Evolutionary conservation across 2,797 vertebrate genomes (phyloP).

Genomic region (Alcedo atthis): DNA sequence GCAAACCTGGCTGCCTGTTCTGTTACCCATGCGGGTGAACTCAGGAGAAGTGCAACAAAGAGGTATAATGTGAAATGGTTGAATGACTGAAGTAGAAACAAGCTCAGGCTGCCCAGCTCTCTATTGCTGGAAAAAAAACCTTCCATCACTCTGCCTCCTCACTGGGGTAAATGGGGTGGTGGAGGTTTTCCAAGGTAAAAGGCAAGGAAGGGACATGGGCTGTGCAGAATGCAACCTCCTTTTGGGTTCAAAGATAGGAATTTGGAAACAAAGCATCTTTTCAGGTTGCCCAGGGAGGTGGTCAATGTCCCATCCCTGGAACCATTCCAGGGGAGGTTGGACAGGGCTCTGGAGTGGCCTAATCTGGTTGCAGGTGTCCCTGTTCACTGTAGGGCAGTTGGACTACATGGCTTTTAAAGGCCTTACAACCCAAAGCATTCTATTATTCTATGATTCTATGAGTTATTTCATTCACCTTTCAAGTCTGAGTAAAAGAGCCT

Average conservation of each 20-base stretch:
- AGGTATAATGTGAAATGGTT: neutral
- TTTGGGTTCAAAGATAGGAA: neutral
- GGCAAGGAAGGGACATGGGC: neutral
- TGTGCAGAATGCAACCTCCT: neutral
- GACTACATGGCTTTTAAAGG: neutral
- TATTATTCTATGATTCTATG: neutral
- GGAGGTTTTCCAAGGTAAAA: neutral
- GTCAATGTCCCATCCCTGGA: neutral
- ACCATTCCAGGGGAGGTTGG: neutral
- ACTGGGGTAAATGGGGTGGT: neutral
- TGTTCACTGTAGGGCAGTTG: neutral
- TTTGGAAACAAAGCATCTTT: neutral
- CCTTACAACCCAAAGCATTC: neutral
- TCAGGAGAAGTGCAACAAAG: neutral
- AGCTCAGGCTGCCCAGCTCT: neutral
- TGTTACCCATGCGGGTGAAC: neutral
- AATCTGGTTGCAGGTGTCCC: neutral
- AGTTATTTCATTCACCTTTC: neutral
- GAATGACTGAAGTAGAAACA: neutral
- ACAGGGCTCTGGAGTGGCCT: neutral
- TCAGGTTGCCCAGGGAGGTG: neutral
- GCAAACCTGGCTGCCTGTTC: neutral
- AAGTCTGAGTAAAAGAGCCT: neutral
- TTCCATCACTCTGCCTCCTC: neutral
- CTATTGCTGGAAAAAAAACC: neutral